phyloP scores from a whole-genome alignment of 2,797 vertebrate species.

The Sebastes itinus region DNA sequence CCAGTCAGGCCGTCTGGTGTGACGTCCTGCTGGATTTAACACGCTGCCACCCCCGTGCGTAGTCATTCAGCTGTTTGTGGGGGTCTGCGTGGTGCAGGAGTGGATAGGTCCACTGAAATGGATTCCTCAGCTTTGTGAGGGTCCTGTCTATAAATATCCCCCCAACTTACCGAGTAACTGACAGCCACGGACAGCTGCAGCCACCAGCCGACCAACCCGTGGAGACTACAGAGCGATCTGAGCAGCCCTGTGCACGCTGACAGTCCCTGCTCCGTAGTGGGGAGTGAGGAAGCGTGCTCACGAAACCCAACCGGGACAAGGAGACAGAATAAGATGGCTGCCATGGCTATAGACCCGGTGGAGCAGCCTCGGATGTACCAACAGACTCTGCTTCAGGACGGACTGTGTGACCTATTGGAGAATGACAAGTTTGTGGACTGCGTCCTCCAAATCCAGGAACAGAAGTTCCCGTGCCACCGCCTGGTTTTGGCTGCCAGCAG shows the following conservation, averaged over 20 bases:
- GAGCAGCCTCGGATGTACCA: constrained; percentile 96
- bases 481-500: constrained; percentile 97
- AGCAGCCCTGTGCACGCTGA: constrained; percentile 50
- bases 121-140: constrained; percentile 79
- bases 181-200: constrained; percentile 85
- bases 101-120: constrained; percentile 73
- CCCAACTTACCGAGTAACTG: constrained; percentile 63
- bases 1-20: constrained; percentile 12
- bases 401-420: constrained; percentile 95
- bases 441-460: constrained; percentile 90
- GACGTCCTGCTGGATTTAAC: constrained; percentile 37
- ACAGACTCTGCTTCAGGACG: constrained; percentile 95
- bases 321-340: constrained; percentile 84
- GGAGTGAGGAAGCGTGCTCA: constrained; percentile 44
- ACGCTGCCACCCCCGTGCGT: constrained; percentile 17
- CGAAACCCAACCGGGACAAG: constrained; percentile 36
- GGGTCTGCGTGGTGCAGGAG: constrained; percentile 37
- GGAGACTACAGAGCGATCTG: constrained; percentile 25
- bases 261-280: constrained; percentile 55
- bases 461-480: constrained; percentile 94
- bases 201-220: constrained; percentile 46
- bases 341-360: constrained; percentile 86
- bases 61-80: constrained; percentile 83
- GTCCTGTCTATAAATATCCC: constrained; percentile 87
- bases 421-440: constrained; percentile 96